Conservation (phyloP, 2,888 invertebrate species). For the Tenthredo scrophulariae region DNA sequence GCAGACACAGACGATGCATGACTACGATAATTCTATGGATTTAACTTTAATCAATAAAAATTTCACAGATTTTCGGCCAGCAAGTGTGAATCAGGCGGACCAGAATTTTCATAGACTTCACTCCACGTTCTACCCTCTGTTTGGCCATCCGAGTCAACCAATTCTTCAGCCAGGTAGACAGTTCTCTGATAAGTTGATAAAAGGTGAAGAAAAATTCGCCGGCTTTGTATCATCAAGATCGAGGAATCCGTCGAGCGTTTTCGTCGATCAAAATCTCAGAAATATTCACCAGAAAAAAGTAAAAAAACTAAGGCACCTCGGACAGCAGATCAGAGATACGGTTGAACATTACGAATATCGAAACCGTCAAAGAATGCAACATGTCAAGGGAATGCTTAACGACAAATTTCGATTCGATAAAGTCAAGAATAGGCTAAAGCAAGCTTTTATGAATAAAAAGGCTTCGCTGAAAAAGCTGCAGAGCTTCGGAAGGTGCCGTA, state of each 20-base stretch:
- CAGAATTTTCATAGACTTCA: not conserved
- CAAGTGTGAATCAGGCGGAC: not conserved
- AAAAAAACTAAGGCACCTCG: not conserved
- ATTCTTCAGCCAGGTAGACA: not conserved
- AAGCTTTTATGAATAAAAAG: not conserved
- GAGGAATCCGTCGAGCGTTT: not conserved
- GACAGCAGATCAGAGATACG: not conserved
- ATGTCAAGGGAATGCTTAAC: not conserved
- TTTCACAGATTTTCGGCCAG: not conserved
- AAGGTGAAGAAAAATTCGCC: not conserved
- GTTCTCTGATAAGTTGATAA: not conserved
- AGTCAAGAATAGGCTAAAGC: not conserved
- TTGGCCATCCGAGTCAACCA: not conserved
- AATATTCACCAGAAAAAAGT: not conserved
- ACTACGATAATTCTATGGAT: not conserved
- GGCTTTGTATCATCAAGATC: not conserved
- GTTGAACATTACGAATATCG: not conserved
- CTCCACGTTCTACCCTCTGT: not conserved
- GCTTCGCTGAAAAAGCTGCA: not conserved
- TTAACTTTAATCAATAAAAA: not conserved
- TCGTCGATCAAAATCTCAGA: not conserved
- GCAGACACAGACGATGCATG: not conserved
- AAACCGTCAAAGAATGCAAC: not conserved
- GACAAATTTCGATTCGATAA: not conserved
- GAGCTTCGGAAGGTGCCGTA: constrained; percentile 6